A percentile compares a stretch with the other conserved stretches of the same genome.
Evolutionary conservation across 23 tunicate genomes (phyloP).

Genomic region (Aplidium turbinatum): DNA sequence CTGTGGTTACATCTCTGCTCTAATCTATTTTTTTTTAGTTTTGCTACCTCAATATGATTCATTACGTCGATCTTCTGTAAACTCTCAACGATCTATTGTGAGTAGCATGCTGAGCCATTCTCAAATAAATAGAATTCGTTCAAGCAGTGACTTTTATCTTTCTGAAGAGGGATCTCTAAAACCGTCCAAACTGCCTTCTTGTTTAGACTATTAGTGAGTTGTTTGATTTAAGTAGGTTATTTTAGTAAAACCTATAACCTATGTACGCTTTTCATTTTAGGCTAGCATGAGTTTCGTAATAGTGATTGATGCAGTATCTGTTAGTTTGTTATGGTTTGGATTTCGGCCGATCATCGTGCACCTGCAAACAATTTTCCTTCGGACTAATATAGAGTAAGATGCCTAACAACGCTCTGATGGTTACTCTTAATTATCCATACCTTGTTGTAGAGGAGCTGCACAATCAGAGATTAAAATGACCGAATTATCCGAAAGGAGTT

Average conservation of each 20-base stretch:
- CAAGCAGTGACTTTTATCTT: slow-evolving; percentile 8
- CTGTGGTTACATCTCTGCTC: too few species aligned
- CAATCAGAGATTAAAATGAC: too few species aligned
- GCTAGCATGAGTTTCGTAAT: too few species aligned
- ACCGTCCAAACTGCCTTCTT: slow-evolving; percentile 16
- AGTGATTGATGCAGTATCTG: too few species aligned
- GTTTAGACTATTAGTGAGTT: slow-evolving; percentile 29
- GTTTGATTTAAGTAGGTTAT: not conserved
- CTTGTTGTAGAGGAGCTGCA: too few species aligned
- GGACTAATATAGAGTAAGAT: too few species aligned
- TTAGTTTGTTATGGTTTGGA: too few species aligned
- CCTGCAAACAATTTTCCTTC: not conserved
- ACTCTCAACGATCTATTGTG: slow-evolving; percentile 5
- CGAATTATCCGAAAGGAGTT: too few species aligned
- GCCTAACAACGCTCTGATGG: too few species aligned
- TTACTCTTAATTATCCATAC: too few species aligned
- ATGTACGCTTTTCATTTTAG: not conserved
- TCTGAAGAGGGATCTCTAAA: slow-evolving; percentile 11
- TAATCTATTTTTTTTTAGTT: not conserved
- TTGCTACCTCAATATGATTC: not conserved
- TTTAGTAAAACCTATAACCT: not conserved
- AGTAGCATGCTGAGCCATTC: slow-evolving; percentile 12
- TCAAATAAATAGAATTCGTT: not conserved
- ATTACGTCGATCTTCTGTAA: not conserved
- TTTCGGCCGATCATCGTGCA: not conserved